These are phyloP conservation scores for Andrena cerasifolii DNA, from an alignment of 1,140 invertebrate species.

Conservation along the genomic window DNA sequence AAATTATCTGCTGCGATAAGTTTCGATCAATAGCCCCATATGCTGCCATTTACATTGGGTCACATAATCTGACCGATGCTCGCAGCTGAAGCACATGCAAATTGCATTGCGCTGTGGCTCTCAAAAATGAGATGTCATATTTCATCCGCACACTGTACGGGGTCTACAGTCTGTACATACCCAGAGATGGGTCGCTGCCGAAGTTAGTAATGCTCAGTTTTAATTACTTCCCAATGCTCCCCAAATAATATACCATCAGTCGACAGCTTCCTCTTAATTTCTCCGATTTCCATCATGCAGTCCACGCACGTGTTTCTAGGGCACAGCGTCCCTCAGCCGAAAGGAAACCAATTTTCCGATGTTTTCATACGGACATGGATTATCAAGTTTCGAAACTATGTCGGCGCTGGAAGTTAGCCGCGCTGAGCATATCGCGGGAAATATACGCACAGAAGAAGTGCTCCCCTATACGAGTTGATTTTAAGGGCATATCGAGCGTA, in stretches of 20 bases:
- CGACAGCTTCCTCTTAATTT: too few species aligned
- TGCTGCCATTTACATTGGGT: conserved; percentile 10
- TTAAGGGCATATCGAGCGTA: conserved; percentile 40
- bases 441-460: background rate
- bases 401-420: background rate
- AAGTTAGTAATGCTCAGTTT: too few species aligned
- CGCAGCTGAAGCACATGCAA: background rate
- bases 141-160: background rate
- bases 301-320: background rate
- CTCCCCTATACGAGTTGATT: conserved; percentile 1
- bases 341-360: conserved; percentile 22
- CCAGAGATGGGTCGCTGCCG: too few species aligned
- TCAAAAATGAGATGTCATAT: background rate
- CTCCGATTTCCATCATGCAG: too few species aligned
- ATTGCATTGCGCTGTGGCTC: background rate
- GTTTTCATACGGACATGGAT: conserved; percentile 1
- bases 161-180: too few species aligned
- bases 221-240: background rate
- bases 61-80: background rate
- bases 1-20: conserved; percentile 33
- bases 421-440: background rate
- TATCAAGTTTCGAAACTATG: conserved; percentile 20
- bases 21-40: conserved; percentile 41
- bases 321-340: background rate
- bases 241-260: too few species aligned